Percentiles rank a stretch among this genome's conserved stretches.
phyloP scores from a whole-genome alignment of 2,113 vertebrate genomes.

The Labrus mixtus region DNA sequence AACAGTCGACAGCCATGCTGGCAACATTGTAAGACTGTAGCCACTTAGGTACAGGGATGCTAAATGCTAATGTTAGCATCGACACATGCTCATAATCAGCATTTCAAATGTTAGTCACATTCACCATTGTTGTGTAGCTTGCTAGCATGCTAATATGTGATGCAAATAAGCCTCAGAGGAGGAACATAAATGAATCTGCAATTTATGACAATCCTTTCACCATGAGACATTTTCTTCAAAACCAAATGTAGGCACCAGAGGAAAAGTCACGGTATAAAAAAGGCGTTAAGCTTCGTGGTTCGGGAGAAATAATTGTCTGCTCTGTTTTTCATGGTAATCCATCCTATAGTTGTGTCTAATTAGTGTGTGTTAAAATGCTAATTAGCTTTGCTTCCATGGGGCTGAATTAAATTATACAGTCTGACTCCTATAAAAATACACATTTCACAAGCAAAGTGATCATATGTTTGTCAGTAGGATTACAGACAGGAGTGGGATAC shows the following conservation, averaged over 20 bases:
- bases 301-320: neutral
- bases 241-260: no score
- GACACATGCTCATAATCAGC: neutral
- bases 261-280: neutral
- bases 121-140: neutral
- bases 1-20: no score
- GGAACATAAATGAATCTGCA: no score
- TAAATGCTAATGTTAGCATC: neutral
- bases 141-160: neutral
- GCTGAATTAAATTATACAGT: neutral
- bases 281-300: neutral
- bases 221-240: neutral
- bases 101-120: neutral
- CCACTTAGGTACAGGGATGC: no score
- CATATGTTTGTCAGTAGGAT: slow-evolving; percentile 14
- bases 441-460: neutral
- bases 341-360: neutral
- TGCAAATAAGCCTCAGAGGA: neutral
- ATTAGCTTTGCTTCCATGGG: neutral
- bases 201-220: neutral
- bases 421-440: neutral
- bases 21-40: no score
- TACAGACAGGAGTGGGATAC: neutral
- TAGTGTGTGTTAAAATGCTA: neutral
- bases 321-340: neutral